Evolutionary conservation across 1,140 invertebrate species (phyloP).

Genomic region (Linepithema humile): DNA sequence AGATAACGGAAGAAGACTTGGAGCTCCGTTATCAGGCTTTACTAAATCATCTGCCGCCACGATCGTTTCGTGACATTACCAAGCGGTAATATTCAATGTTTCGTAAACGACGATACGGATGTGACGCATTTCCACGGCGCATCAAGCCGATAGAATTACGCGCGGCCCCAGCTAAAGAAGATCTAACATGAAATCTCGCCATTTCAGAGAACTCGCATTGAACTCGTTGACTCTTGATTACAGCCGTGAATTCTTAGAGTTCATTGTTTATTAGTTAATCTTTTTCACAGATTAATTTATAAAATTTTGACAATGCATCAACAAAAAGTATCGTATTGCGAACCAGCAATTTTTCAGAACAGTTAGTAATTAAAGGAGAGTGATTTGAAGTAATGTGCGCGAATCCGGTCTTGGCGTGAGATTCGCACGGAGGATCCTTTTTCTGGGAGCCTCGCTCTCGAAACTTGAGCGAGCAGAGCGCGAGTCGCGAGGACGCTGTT

Average conservation of each 20-base stretch:
- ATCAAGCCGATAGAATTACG: constrained; percentile 17
- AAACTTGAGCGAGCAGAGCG: not conserved
- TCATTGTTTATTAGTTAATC: not conserved
- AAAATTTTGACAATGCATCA: not conserved
- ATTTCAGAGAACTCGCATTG: not conserved
- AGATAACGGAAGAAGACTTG: constrained; percentile 28
- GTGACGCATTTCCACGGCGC: constrained; percentile 21
- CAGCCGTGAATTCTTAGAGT: not conserved
- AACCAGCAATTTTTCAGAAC: no score
- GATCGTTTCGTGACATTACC: constrained; percentile 18
- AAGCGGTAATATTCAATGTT: constrained; percentile 25
- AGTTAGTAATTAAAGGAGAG: no score
- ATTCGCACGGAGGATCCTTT: not conserved
- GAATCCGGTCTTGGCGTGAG: not conserved
- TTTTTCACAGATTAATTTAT: not conserved
- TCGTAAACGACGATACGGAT: constrained; percentile 37
- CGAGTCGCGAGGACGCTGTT: constrained; percentile 4
- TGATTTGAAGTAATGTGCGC: no score
- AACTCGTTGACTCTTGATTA: not conserved
- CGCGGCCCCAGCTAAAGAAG: not conserved
- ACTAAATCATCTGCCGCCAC: not conserved
- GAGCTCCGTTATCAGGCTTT: constrained; percentile 27
- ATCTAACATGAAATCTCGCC: not conserved
- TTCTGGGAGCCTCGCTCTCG: no score
- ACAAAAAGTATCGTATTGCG: no score